Base-by-base conservation (phyloP, 2,113 vertebrate genomes). In the Calidris pugnax region DNA sequence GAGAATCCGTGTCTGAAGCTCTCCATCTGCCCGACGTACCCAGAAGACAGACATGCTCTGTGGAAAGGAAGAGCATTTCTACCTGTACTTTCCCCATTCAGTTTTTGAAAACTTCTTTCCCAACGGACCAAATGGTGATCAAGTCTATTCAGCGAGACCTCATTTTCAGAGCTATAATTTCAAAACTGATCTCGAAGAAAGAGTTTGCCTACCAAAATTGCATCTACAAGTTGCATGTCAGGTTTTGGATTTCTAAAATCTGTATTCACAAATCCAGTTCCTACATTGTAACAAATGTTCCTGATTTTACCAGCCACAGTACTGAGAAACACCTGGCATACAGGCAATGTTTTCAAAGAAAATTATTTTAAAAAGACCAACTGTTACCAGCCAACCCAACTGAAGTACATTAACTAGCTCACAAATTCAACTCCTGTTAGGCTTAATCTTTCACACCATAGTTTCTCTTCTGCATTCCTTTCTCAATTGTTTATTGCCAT, bases 21-120 rank as follows among this genome's bases (percentile, higher is more conserved):
- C 20, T 83, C 14, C 9, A 2, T 43, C 24, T 63, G 11, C 26
- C 57, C 5, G 2, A 4, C 33, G 30, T 32, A 59, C 33, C 23
- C 32, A 72, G 43, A 83, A 59, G 41, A 41, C 7, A 41, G 20
- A 22, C 26, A 51, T 18, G 3, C 13, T 33, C 9, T 19, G 27
- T 30, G 22, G 27, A 14, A 78, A 59, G 47, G 41, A 76, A 68
- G 23, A 35, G 4, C 1, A 0, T 6, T 66, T 15, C 32, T 0
- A 0, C 6, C 21, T 14, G 3, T 43, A 39, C 12, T 60, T 88
- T 45, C 10, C 18, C 5, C 0, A 0, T 26, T 48, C 37, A 39
- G 2, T 32, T 92, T 90, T 87, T 75, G 4, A 69, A 93, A 69
- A 57, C 1, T 5, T 30, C 6, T 78, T 79, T 59, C 28, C 12